Evolutionary conservation across 2,797 vertebrate genomes (phyloP).

Genomic region (Pristis pectinata): DNA sequence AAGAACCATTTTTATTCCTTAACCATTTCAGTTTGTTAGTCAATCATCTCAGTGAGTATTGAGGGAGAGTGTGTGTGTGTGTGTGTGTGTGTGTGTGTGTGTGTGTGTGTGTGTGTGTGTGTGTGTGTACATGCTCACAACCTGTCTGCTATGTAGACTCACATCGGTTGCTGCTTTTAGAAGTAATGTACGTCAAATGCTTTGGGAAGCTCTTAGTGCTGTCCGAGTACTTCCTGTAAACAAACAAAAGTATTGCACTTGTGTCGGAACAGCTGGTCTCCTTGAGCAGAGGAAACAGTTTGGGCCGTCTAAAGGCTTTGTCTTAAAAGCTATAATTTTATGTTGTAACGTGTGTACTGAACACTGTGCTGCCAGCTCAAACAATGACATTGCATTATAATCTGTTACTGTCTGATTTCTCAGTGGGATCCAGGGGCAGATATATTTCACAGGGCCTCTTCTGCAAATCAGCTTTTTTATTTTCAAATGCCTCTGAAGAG

Average conservation of each 20-base stretch:
- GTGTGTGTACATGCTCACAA: not conserved
- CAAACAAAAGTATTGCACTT: constrained; percentile 1
- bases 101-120: not conserved
- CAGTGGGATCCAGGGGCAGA: not conserved
- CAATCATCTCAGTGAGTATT: no score
- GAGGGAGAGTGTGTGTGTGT: no score
- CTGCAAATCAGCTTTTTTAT: not conserved
- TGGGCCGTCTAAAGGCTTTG: not conserved
- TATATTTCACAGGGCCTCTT: not conserved
- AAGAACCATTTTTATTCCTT: no score
- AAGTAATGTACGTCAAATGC: not conserved
- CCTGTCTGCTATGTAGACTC: not conserved
- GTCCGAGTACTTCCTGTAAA: not conserved
- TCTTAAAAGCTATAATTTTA: constrained; percentile 19
- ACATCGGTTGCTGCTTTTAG: not conserved
- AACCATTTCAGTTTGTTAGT: no score
- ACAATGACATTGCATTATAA: not conserved
- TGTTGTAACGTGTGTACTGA: constrained; percentile 5
- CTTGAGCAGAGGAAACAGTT: not conserved
- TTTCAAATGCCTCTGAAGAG: not conserved
- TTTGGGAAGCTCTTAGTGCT: not conserved
- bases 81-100: not conserved
- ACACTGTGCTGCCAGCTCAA: not conserved
- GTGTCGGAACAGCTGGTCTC: not conserved
- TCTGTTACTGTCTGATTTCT: not conserved